Percentiles rank a stretch among this genome's conserved stretches.
Conservation (phyloP, 30 jellyfish, hydroid and myxozoan species). For the Turritopsis dohrnii region DNA sequence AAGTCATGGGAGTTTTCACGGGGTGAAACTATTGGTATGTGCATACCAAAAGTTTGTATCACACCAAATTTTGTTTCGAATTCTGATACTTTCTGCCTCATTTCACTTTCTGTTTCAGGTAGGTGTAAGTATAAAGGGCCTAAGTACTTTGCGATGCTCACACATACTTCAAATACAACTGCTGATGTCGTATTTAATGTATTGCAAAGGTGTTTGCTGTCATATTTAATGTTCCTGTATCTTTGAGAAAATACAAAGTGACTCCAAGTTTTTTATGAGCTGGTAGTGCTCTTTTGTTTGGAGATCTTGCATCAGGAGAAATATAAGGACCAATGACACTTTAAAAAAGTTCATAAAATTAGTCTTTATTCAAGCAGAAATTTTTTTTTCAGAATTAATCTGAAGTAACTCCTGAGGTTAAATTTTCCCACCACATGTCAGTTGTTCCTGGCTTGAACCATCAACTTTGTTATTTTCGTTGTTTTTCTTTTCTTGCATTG, state of each 20-base stretch:
- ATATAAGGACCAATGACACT: neutral
- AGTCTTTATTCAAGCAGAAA: neutral
- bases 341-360: neutral
- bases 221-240: neutral
- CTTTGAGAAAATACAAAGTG: neutral
- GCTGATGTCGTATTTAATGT: neutral
- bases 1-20: neutral
- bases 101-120: neutral
- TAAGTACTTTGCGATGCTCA: neutral
- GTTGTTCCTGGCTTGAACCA: neutral
- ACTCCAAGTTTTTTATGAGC: neutral
- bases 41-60: conserved; percentile 5
- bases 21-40: neutral
- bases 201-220: neutral
- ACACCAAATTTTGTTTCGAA: conserved; percentile 2
- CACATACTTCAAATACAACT: neutral
- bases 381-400: neutral
- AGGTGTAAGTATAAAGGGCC: neutral
- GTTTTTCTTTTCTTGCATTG: too few species aligned
- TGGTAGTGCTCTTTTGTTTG: neutral
- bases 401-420: neutral
- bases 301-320: neutral
- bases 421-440: neutral
- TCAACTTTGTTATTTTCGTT: too few species aligned
- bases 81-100: neutral